Percentiles rank a stretch among this genome's conserved stretches.
These are phyloP conservation scores for Synodontis membranacea DNA, from an alignment of 2,113 vertebrate species.

Conservation along the genomic window DNA sequence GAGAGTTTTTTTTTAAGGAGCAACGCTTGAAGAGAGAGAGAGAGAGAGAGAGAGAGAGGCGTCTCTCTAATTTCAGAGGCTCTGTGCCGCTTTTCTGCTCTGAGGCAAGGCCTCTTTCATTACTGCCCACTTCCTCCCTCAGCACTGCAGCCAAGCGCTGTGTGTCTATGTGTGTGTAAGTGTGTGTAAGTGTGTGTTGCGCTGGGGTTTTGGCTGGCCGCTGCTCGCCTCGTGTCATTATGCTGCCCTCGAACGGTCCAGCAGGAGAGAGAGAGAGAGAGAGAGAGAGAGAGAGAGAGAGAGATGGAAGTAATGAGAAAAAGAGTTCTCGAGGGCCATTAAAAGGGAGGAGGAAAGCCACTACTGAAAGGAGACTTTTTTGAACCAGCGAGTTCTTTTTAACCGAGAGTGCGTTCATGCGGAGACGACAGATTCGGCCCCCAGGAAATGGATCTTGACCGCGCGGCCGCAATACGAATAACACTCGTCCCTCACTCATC, in stretches of 20 bases:
- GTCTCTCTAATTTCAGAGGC: conserved; percentile 76
- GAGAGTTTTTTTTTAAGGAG: conserved; percentile 9
- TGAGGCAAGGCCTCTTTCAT: conserved; percentile 74
- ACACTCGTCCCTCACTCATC: conserved; percentile 3
- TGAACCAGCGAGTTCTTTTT: conserved; percentile 7
- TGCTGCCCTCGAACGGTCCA: conserved; percentile 78
- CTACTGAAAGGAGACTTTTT: conserved; percentile 35
- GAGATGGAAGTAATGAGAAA: conserved; percentile 31
- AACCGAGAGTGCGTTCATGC: not conserved
- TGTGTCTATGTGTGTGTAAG: conserved; percentile 75
- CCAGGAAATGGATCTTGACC: conserved; percentile 54
- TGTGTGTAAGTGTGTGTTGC: conserved; percentile 69
- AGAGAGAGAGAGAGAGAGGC: conserved; percentile 56
- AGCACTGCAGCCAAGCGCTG: conserved; percentile 79
- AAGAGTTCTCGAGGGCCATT: conserved; percentile 28
- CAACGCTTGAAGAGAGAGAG: conserved; percentile 36
- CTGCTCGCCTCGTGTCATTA: conserved; percentile 79
- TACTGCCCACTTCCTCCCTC: conserved; percentile 79
- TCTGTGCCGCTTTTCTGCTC: conserved; percentile 57
- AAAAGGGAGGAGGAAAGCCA: conserved; percentile 12
- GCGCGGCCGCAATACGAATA: conserved; percentile 2
- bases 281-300: conserved; percentile 35
- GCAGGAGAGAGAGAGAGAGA: conserved; percentile 28
- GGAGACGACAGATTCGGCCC: conserved; percentile 53
- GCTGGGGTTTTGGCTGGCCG: conserved; percentile 89